Evolutionary conservation across 1,140 invertebrate species (phyloP).

Genomic region (Anadara kagoshimensis): DNA sequence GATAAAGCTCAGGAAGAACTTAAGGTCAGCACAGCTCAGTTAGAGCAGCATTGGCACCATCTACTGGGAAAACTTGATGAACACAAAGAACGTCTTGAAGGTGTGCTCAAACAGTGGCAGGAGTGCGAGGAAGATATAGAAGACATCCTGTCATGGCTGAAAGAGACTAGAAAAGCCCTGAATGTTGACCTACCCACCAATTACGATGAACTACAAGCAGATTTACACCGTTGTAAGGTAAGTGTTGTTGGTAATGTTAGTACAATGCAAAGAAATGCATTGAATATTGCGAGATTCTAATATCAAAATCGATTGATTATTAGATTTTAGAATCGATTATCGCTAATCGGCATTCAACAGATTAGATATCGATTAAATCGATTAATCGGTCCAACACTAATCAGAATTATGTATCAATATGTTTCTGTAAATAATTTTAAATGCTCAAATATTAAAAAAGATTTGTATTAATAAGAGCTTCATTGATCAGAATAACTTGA

Average conservation of each 20-base stretch:
- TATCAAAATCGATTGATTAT: too few species aligned
- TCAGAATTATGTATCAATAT: too few species aligned
- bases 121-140: conserved; percentile 72
- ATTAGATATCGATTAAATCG: too few species aligned
- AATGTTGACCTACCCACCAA: conserved; percentile 56
- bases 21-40: conserved; percentile 47
- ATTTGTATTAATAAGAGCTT: too few species aligned
- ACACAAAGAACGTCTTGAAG: conserved; percentile 77
- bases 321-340: too few species aligned
- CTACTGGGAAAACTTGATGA: conserved; percentile 79
- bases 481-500: neutral
- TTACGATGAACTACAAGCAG: conserved; percentile 68
- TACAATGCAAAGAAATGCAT: neutral
- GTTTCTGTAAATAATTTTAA: too few species aligned
- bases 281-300: too few species aligned
- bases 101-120: conserved; percentile 69
- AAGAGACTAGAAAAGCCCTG: conserved; percentile 60
- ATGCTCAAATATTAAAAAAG: too few species aligned
- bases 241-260: neutral
- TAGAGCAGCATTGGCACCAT: conserved; percentile 75
- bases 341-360: too few species aligned
- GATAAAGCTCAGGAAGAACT: conserved; percentile 49
- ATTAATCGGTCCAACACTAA: too few species aligned
- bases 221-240: conserved; percentile 68
- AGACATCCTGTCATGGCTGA: conserved; percentile 65